Evolutionary conservation across 2,797 vertebrate genomes (phyloP), one percentile per base, ranked within the genome.

Genomic region (Xiphophorus birchmanni): DNA sequence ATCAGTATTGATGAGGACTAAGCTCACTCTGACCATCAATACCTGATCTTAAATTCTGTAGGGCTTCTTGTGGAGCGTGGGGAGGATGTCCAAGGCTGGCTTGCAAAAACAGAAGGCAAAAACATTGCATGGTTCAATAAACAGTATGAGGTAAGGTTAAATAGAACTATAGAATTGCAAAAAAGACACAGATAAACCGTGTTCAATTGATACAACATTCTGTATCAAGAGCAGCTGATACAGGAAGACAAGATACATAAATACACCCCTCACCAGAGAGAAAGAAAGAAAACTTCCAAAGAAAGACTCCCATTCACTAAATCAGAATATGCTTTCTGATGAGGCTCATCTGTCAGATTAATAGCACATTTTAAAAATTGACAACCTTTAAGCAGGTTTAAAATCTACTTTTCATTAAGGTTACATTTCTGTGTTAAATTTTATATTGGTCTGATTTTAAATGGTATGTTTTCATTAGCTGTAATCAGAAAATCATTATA

Each of bases 1-100:
- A 95, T 93, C 89, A 88, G 83, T 95, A 94, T 95, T 92, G 94
- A 95, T 86, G 84, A 74, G 78, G 52, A n/a, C 78, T 85, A 87
- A 92, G 88, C 87, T 84, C 84, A 88, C 86, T 78, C 76, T 63
- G 76, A 76, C 81, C 82, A 86, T 94, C 91, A 85, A 92, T 93
- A 90, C 82, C 86, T 93, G 90, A 92, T 94, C 84, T 93, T 89
- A 91, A 88, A 94, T 93, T 92, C 90, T 92, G 80, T 54, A 42
- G 81, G 54, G 89, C 84, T 86, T 79, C 86, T 87, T 77, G 56
- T 81, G 84, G 75, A 84, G 81, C 78, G 60, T 7, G 15, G 76
- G 84, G 82, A 82, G 77, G 79, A 76, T 54, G 71, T 81, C 81
- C 86, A 90, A 90, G 89, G 89, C 75, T 84, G 78, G 50, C 75